A percentile compares a stretch with the other conserved stretches of the same genome.
Conservation (phyloP, 2,797 vertebrate genomes). For the Lutjanus argentimaculatus region DNA sequence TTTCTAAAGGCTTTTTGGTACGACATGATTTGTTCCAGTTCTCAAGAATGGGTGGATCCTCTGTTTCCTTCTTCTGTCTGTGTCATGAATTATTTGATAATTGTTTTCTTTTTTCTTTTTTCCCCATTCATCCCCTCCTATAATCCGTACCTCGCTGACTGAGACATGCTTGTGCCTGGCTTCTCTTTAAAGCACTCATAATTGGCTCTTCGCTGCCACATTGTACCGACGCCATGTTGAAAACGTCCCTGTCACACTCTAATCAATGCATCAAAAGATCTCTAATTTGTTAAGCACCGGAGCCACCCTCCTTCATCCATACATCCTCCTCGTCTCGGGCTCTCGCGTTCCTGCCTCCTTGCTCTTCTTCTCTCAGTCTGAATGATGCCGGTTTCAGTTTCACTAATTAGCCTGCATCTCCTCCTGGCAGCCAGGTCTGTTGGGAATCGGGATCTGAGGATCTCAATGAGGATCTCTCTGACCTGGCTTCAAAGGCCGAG, state of each 20-base stretch:
- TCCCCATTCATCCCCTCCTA: conserved; percentile 15
- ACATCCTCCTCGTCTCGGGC: conserved; percentile 33
- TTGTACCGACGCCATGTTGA: conserved; percentile 57
- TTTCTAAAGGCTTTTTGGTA: too few relatives aligned
- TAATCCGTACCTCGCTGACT: conserved; percentile 48
- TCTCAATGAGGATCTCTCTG: conserved; percentile 69
- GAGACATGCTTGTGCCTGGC: conserved; percentile 46
- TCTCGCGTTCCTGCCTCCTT: conserved; percentile 45
- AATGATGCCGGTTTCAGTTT: conserved; percentile 64
- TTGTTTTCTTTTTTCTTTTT: conserved; percentile 6
- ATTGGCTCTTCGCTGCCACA: conserved; percentile 67
- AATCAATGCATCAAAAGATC: conserved; percentile 83
- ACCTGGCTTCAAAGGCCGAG: conserved; percentile 79
- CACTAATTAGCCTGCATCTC: conserved; percentile 72
- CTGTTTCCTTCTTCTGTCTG: conserved; percentile 17
- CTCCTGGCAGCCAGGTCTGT: conserved; percentile 57
- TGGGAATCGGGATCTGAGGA: conserved; percentile 71
- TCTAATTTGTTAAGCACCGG: conserved; percentile 72
- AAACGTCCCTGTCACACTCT: conserved; percentile 69
- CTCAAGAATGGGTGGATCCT: background rate
- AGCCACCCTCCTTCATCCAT: conserved; percentile 60
- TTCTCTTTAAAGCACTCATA: conserved; percentile 72
- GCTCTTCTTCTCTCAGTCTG: conserved; percentile 44
- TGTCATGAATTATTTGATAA: conserved; percentile 34
- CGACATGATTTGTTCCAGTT: too few relatives aligned